Evolutionary conservation across 2,888 invertebrate genomes (phyloP).

Genomic region (Deilephila elpenor): DNA sequence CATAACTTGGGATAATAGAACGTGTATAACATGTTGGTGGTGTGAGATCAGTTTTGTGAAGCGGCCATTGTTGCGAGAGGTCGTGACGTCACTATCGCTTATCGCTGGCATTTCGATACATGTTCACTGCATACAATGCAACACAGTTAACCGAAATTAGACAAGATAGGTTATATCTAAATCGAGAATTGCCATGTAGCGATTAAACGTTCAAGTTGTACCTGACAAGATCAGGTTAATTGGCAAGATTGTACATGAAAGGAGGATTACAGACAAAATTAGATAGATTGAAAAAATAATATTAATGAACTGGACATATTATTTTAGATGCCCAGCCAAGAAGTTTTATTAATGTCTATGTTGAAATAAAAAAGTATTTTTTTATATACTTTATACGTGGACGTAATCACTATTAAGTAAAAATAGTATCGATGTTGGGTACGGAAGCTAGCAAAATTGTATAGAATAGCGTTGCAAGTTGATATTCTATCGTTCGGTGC

Average conservation of each 20-base stretch:
- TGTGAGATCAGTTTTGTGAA: slow-evolving; percentile 46
- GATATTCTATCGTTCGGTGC: too few relatives aligned
- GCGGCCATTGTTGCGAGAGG: slow-evolving; percentile 44
- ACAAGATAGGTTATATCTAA: not conserved
- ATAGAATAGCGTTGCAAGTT: too few relatives aligned
- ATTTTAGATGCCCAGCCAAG: too few relatives aligned
- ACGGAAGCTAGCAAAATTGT: too few relatives aligned
- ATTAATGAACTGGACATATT: too few relatives aligned
- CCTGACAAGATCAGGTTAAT: not conserved
- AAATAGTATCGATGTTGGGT: too few relatives aligned
- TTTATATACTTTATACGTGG: too few relatives aligned
- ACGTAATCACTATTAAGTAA: too few relatives aligned
- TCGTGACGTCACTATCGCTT: not conserved
- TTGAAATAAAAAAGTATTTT: too few relatives aligned
- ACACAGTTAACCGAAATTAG: slow-evolving; percentile 1
- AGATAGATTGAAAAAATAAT: not conserved
- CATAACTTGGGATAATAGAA: slow-evolving; percentile 66
- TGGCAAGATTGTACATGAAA: not conserved
- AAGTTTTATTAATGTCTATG: too few relatives aligned
- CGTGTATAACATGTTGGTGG: slow-evolving; percentile 52
- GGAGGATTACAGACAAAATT: not conserved
- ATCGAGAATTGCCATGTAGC: not conserved
- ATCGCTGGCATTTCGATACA: not conserved
- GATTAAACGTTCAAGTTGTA: slow-evolving; percentile 3
- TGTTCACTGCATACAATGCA: not conserved